Conservation (phyloP, 2,797 vertebrate genomes). For the Harpagifer antarcticus region DNA sequence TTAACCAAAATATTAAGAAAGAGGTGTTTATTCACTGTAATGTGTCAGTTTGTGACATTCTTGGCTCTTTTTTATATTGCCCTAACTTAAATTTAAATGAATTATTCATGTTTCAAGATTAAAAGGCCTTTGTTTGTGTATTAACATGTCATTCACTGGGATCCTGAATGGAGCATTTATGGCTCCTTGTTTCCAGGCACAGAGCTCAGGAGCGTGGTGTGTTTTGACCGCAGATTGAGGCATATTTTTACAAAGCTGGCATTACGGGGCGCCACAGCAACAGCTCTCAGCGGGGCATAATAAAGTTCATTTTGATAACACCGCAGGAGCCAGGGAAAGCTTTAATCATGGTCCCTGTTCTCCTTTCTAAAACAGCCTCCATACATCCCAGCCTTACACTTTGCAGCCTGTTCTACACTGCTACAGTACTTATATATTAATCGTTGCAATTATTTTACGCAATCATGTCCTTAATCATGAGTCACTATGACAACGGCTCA, state of each 20-base stretch:
- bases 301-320: conserved; percentile 78
- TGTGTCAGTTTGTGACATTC: conserved; percentile 20
- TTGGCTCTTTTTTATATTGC: neutral
- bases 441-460: conserved; percentile 13
- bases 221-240: conserved; percentile 53
- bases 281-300: conserved; percentile 67
- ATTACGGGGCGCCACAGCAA: conserved; percentile 64
- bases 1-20: conserved; percentile 11
- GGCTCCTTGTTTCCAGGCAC: conserved; percentile 12
- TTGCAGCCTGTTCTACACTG: neutral
- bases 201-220: conserved; percentile 7
- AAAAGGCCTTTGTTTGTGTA: conserved; percentile 36
- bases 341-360: conserved; percentile 69
- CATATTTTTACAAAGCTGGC: conserved; percentile 63
- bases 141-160: neutral
- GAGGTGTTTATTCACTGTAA: neutral
- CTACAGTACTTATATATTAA: neutral
- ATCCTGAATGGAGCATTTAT: conserved; percentile 23
- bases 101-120: conserved; percentile 64
- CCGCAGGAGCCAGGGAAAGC: conserved; percentile 65
- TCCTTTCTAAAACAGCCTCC: conserved; percentile 42
- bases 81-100: conserved; percentile 10
- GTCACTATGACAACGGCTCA: conserved; percentile 21
- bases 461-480: conserved; percentile 11
- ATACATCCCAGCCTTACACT: conserved; percentile 28